Conservation (phyloP, 2,797 vertebrate species). For the Danio tinwini region DNA sequence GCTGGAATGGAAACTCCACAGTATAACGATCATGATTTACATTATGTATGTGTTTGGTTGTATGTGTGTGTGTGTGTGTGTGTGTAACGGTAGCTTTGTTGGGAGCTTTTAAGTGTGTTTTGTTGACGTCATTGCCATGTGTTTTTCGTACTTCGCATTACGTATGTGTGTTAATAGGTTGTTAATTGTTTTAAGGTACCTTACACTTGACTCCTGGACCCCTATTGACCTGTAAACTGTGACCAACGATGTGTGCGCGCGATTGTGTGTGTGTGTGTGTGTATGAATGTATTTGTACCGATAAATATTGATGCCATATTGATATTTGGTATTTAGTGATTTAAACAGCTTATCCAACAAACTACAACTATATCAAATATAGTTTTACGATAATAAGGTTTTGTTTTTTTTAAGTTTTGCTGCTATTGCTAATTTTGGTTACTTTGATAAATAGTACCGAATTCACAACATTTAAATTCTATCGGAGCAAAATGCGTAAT, state of each 20-base stretch:
- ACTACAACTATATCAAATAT: conserved; percentile 60
- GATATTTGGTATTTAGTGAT: conserved; percentile 78
- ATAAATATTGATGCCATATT: conserved; percentile 80
- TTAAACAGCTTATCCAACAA: conserved; percentile 69
- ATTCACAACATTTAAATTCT: conserved; percentile 35
- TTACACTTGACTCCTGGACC: conserved; percentile 80
- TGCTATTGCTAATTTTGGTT: conserved; percentile 77
- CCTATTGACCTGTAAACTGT: conserved; percentile 80
- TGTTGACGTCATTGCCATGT: conserved; percentile 33
- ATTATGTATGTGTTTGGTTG: conserved; percentile 59
- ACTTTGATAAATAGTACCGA: conserved; percentile 60
- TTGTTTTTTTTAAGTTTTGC: conserved; percentile 70
- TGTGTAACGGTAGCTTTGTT: conserved; percentile 52
- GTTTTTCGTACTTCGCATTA: conserved; percentile 3
- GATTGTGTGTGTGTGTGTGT: conserved; percentile 30
- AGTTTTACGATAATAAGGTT: conserved; percentile 75
- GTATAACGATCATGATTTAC: conserved; percentile 64
- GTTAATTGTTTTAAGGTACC: conserved; percentile 79
- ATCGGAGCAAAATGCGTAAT: conserved; percentile 62
- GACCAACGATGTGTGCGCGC: conserved; percentile 64
- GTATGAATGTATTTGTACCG: conserved; percentile 64
- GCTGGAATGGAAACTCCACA: conserved; percentile 55
- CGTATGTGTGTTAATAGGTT: conserved; percentile 73
- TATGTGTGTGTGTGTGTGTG: conserved; percentile 65
- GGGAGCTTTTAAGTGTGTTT: conserved; percentile 46